A percentile compares a stretch with the other conserved stretches of the same genome.
Evolutionary conservation across 2,113 vertebrate species (phyloP).

Genomic region (Microtus montanus): DNA sequence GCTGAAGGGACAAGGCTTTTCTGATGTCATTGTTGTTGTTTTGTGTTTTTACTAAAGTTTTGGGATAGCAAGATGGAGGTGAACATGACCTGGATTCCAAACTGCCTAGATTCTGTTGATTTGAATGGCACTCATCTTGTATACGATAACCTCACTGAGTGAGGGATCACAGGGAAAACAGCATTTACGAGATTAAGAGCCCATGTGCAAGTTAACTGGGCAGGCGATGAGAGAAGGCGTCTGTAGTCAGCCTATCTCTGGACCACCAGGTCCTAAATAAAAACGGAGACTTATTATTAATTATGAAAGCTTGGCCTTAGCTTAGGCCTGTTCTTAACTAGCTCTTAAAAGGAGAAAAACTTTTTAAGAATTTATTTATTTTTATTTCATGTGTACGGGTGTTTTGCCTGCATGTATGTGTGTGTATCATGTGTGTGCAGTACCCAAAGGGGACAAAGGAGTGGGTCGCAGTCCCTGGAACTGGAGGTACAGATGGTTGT

Average conservation of each 20-base stretch:
- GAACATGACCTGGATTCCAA: background rate
- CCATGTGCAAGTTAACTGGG: background rate
- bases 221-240: background rate
- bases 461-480: background rate
- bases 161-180: background rate
- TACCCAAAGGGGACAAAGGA: background rate
- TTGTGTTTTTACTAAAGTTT: slow-evolving; percentile 16
- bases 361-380: too few species aligned
- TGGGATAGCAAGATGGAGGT: background rate
- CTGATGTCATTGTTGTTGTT: too few species aligned
- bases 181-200: background rate
- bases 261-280: background rate
- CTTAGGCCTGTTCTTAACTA: too few species aligned
- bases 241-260: background rate
- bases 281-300: background rate
- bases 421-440: background rate
- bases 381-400: too few species aligned
- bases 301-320: too few species aligned
- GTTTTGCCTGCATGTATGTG: background rate
- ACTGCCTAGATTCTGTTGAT: background rate
- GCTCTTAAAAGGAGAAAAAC: too few species aligned
- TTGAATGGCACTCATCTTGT: background rate
- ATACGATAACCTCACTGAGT: too few species aligned
- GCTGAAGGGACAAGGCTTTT: background rate
- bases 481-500: background rate